These are phyloP conservation scores for Ophion costatus DNA, from an alignment of 2,888 invertebrate genomes.

Conservation along the genomic window DNA sequence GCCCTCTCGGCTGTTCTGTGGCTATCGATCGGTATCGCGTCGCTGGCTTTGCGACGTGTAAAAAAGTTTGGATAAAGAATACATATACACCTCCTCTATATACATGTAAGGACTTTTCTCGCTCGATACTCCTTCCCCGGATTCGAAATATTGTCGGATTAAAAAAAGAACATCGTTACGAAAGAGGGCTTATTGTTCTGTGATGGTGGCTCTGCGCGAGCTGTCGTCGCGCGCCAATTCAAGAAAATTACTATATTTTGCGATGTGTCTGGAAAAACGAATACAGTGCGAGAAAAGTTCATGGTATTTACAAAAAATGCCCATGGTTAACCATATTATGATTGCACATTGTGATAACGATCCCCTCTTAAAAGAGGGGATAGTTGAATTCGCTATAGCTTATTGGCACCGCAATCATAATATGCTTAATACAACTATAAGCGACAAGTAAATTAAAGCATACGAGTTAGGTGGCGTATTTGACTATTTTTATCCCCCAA, in stretches of 20 bases:
- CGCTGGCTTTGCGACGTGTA: conserved; percentile 63
- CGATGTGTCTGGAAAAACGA: background rate
- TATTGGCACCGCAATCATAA: too few relatives aligned
- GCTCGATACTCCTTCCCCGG: conserved; percentile 15
- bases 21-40: conserved; percentile 77
- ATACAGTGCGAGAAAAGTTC: background rate
- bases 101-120: conserved; percentile 17
- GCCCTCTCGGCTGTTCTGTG: conserved; percentile 75
- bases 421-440: too few relatives aligned
- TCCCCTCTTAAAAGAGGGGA: too few relatives aligned
- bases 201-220: background rate
- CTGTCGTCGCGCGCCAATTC: background rate
- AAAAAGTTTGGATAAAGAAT: conserved; percentile 53
- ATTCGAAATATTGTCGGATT: conserved; percentile 32
- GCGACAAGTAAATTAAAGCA: too few relatives aligned
- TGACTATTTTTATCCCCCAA: too few relatives aligned
- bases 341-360: too few relatives aligned
- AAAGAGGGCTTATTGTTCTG: background rate
- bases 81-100: conserved; percentile 4
- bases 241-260: background rate
- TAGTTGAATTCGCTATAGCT: too few relatives aligned
- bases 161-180: background rate
- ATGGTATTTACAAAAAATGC: too few relatives aligned
- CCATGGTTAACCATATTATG: too few relatives aligned
- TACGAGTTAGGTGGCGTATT: too few relatives aligned